These are phyloP conservation scores for Danionella cerebrum DNA, from an alignment of 2,113 vertebrate genomes.

Conservation along the genomic window DNA sequence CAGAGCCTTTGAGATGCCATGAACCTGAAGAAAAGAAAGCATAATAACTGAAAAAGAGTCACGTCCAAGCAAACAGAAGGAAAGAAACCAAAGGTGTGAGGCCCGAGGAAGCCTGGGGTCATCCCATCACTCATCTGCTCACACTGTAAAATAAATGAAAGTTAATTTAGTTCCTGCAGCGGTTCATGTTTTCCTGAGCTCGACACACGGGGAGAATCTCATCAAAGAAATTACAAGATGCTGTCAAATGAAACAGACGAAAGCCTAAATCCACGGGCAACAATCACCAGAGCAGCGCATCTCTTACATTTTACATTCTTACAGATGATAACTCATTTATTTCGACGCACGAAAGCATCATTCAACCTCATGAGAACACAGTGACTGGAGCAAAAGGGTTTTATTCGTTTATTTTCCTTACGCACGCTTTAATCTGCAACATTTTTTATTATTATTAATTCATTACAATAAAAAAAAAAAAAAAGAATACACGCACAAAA, in stretches of 20 bases:
- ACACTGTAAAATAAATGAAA: background rate
- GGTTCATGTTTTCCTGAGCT: background rate
- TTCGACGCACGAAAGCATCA: no score
- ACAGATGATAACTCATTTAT: background rate
- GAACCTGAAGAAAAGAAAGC: background rate
- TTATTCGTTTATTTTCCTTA: no score
- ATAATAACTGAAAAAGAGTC: background rate
- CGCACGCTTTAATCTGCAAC: no score
- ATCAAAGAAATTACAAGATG: conserved; percentile 4
- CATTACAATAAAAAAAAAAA: no score
- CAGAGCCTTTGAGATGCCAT: no score
- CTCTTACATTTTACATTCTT: background rate
- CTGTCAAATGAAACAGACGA: background rate
- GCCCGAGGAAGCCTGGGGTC: background rate
- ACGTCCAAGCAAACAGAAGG: background rate
- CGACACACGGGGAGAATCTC: background rate
- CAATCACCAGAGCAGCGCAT: background rate
- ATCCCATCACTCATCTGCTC: background rate
- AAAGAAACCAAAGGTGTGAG: background rate
- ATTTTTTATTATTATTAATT: no score
- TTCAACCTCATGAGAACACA: no score
- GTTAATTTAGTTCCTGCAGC: background rate
- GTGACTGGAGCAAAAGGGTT: no score
- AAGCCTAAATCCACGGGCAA: background rate
- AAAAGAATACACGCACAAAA: no score